A percentile compares a stretch with the other conserved stretches of the same genome.
phyloP scores from a whole-genome alignment of 1,140 invertebrate genomes.

The Drosophila mayri region DNA sequence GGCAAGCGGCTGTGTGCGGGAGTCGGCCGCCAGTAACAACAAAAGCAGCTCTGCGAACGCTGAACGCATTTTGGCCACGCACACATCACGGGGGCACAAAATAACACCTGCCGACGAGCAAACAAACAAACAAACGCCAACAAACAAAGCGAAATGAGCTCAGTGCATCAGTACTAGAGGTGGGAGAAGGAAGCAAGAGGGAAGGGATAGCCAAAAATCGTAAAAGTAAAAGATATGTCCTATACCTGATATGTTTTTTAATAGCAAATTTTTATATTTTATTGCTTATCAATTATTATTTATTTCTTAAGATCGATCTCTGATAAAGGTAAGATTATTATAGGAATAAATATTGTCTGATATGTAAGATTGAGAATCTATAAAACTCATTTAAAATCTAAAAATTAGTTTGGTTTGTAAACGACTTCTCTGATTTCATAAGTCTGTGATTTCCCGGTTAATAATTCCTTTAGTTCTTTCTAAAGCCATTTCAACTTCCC shows the following conservation, averaged over 20 bases:
- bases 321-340: no score
- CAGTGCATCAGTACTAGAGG: constrained; percentile 33
- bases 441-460: neutral
- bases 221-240: neutral
- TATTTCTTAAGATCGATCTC: neutral
- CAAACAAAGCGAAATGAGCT: constrained; percentile 75
- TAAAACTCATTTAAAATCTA: neutral
- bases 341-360: neutral
- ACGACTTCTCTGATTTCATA: neutral
- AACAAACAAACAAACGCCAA: constrained; percentile 73
- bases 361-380: neutral
- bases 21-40: constrained; percentile 53
- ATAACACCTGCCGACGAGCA: constrained; percentile 81
- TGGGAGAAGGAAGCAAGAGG: constrained; percentile 1
- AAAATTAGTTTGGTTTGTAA: neutral
- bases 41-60: constrained; percentile 53
- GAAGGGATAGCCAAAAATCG: neutral
- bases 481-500: neutral
- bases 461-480: neutral
- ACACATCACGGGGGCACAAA: constrained; percentile 71
- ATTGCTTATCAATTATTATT: neutral
- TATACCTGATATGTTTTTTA: neutral
- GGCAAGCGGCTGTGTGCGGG: constrained; percentile 21
- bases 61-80: constrained; percentile 73
- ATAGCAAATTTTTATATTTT: neutral